Conservation (phyloP, 2,113 vertebrate species). For the Apus apus region DNA sequence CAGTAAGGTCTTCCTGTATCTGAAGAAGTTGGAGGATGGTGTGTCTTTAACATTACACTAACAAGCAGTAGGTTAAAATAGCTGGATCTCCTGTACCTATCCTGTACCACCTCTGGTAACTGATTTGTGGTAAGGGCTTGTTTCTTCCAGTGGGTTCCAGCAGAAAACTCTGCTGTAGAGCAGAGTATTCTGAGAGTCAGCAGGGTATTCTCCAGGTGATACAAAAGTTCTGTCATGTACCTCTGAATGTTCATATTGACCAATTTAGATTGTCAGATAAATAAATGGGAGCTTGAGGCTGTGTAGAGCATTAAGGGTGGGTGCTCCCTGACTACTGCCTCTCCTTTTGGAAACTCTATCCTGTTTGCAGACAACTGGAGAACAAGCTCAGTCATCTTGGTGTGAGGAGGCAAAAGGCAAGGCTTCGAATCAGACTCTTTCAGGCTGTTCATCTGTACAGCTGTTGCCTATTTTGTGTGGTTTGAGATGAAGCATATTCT, state of each 20-base stretch:
- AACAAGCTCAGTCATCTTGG: neutral
- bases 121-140: neutral
- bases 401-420: neutral
- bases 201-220: neutral
- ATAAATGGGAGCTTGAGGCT: constrained; percentile 8
- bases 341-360: neutral
- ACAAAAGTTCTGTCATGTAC: neutral
- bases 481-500: neutral
- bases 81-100: neutral
- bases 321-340: neutral
- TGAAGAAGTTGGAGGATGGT: neutral
- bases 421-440: neutral
- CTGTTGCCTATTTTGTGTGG: rapidly evolving
- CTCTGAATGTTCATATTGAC: neutral
- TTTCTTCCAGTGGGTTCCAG: neutral
- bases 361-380: neutral
- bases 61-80: neutral
- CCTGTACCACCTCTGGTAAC: neutral
- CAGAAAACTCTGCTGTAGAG: neutral
- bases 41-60: neutral
- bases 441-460: neutral
- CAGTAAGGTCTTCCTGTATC: neutral
- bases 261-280: neutral
- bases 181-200: neutral
- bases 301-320: constrained; percentile 13